phyloP scores from a whole-genome alignment of 2,888 invertebrate genomes.

The Lissonota sp. region DNA sequence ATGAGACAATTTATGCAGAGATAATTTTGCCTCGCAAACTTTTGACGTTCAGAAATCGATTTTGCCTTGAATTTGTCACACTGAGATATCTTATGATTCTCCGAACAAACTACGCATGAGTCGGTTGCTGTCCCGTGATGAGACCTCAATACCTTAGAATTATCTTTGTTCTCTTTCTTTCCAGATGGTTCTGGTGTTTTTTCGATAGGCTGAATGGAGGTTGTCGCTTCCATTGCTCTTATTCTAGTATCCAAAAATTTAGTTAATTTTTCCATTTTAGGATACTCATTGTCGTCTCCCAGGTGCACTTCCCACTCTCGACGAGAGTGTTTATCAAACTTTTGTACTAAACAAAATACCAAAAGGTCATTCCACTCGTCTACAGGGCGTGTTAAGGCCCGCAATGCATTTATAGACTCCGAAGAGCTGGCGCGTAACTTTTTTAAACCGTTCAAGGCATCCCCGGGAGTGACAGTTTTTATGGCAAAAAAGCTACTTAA shows the following conservation, averaged over 20 bases:
- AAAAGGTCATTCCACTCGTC: constrained; percentile 66
- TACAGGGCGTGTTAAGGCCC: constrained; percentile 36
- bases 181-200: not conserved
- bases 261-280: constrained; percentile 12
- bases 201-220: constrained; percentile 7
- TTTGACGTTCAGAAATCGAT: not conserved
- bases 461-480: not conserved
- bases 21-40: too few species aligned
- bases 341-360: constrained; percentile 62
- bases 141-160: too few species aligned
- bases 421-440: constrained; percentile 59
- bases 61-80: not conserved
- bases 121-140: too few species aligned
- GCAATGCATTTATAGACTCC: constrained; percentile 64
- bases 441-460: constrained; percentile 41
- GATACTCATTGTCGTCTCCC: constrained; percentile 49
- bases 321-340: constrained; percentile 62
- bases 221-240: constrained; percentile 13
- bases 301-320: constrained; percentile 66
- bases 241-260: constrained; percentile 32
- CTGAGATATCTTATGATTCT: not conserved
- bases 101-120: not conserved
- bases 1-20: too few species aligned
- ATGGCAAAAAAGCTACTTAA: constrained; percentile 14
- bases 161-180: not conserved